A percentile compares a stretch with the other conserved stretches of the same genome.
phyloP scores from a whole-genome alignment of 2,797 vertebrate species.

The Lagodon rhomboides region DNA sequence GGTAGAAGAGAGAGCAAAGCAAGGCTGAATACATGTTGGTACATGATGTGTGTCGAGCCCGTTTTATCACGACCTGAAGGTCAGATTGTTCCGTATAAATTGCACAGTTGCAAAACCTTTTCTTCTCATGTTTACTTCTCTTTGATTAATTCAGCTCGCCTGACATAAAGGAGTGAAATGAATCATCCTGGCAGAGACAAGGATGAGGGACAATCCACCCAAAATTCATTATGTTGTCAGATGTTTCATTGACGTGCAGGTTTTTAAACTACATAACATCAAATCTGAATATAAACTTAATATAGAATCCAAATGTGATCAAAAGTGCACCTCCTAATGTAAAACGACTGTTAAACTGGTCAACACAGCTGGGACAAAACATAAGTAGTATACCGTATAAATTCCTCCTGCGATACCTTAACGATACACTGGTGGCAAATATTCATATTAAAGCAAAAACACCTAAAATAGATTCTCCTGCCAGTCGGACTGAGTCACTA shows the following conservation, averaged over 20 bases:
- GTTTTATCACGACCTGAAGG: conserved; percentile 24
- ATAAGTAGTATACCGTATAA: no score
- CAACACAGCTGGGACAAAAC: no score
- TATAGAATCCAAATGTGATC: background rate
- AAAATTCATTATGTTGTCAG: background rate
- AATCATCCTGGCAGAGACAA: background rate
- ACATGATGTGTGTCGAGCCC: conserved; percentile 6
- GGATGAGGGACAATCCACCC: no score
- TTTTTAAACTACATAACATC: background rate
- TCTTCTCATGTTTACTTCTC: conserved; percentile 1
- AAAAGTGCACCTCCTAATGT: background rate
- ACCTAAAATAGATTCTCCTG: no score
- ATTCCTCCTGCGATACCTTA: no score
- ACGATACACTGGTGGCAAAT: no score
- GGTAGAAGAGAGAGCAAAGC: conserved; percentile 42
- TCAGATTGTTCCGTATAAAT: conserved; percentile 29
- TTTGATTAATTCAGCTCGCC: conserved; percentile 23
- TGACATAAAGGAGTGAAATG: background rate
- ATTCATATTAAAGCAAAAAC: no score
- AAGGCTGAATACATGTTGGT: background rate
- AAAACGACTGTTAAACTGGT: background rate
- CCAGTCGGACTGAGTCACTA: no score
- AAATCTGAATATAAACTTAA: background rate
- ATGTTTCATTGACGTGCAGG: background rate
- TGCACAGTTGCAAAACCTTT: background rate